Evolutionary conservation across 2,888 invertebrate genomes (phyloP).

Genomic region (Xylocampa areola): DNA sequence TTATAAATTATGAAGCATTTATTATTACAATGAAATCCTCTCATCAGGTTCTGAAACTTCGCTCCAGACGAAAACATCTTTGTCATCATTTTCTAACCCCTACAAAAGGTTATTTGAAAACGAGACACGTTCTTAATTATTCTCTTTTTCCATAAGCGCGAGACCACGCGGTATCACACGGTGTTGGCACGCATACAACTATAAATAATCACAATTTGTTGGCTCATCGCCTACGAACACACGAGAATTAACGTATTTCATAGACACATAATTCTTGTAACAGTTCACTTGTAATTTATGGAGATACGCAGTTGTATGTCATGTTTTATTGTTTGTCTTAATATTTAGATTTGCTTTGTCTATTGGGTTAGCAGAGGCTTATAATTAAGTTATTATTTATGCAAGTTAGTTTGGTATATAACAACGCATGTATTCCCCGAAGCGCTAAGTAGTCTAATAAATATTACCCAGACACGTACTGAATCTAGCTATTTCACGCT

Average conservation of each 20-base stretch:
- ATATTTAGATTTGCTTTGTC: constrained; percentile 12
- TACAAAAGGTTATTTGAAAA: constrained; percentile 9
- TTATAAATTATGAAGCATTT: no score
- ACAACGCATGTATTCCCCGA: no score
- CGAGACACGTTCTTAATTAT: constrained; percentile 26
- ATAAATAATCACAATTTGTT: constrained; percentile 57
- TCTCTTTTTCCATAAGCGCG: constrained; percentile 23
- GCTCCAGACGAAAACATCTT: no score
- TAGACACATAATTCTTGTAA: constrained; percentile 44
- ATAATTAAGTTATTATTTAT: no score
- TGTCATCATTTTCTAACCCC: no score
- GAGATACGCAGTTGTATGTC: constrained; percentile 22
- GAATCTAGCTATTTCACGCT: no score
- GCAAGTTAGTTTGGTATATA: no score
- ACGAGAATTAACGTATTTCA: constrained; percentile 47
- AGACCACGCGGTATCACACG: constrained; percentile 40
- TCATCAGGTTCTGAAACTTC: no score
- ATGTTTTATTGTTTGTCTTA: constrained; percentile 18
- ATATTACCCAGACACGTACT: no score
- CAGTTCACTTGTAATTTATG: constrained; percentile 38
- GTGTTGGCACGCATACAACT: constrained; percentile 47
- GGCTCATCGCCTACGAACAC: constrained; percentile 53
- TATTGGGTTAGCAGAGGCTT: no score
- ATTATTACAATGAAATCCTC: no score
- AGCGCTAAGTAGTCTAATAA: no score